These are phyloP conservation scores for Alauda arvensis DNA, from an alignment of 2,797 vertebrate species.

Conservation along the genomic window DNA sequence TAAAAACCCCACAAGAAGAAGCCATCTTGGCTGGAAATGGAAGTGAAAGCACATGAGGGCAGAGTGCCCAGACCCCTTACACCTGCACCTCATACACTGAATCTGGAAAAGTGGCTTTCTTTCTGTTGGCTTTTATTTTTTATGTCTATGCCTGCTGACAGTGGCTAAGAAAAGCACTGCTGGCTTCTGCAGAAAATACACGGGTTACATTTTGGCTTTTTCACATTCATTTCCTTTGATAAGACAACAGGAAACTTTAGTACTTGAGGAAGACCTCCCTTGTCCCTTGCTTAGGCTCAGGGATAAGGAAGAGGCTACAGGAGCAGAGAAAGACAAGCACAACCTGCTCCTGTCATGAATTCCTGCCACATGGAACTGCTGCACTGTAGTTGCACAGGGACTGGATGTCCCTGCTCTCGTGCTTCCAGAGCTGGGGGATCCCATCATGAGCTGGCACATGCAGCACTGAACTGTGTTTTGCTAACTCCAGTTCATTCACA, in stretches of 20 bases:
- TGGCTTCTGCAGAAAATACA: not conserved
- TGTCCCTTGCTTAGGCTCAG: not conserved
- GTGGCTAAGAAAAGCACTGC: not conserved
- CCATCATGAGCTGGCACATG: not conserved
- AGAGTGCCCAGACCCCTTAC: not conserved
- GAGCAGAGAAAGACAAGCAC: not conserved
- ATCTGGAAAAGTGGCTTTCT: not conserved
- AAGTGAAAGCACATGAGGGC: accelerated
- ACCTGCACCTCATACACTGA: not conserved
- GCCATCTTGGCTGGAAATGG: not conserved
- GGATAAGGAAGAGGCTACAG: not conserved
- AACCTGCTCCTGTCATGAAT: not conserved
- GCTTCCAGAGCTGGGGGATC: not conserved
- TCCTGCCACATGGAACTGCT: not conserved
- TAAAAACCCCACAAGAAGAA: not conserved
- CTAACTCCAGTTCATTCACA: slow-evolving; percentile 43
- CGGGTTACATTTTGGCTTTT: not conserved
- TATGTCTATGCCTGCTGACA: not conserved
- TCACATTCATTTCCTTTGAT: not conserved
- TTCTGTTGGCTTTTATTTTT: not conserved
- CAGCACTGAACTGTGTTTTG: not conserved
- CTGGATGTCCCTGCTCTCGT: not conserved
- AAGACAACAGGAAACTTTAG: not conserved
- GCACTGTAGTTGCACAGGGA: not conserved
- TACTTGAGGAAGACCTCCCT: not conserved